Evolutionary conservation across 2,113 vertebrate genomes (phyloP).

Genomic region (Ciconia boyciana): DNA sequence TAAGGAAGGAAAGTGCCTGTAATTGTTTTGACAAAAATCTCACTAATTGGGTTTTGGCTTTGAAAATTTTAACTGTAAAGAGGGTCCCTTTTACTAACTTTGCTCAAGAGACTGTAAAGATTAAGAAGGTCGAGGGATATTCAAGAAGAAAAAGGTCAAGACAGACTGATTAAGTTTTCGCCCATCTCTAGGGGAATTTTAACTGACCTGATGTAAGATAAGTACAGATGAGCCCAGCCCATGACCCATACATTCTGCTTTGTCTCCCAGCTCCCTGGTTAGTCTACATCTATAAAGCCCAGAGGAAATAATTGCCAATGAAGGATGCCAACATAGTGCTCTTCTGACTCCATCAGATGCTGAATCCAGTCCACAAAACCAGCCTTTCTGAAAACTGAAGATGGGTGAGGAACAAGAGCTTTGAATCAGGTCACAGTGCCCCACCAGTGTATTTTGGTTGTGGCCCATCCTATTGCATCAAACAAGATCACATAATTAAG

Average conservation of each 20-base stretch:
- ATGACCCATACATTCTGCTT: not conserved
- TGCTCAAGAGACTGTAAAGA: not conserved
- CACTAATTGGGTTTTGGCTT: not conserved
- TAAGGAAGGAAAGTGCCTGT: not conserved
- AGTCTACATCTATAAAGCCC: not conserved
- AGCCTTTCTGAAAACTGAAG: not conserved
- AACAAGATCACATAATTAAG: not conserved
- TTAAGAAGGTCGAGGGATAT: not conserved
- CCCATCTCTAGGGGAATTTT: not conserved
- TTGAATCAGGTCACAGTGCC: not conserved
- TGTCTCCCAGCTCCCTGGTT: not conserved
- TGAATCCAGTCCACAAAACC: not conserved
- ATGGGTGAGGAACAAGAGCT: not conserved
- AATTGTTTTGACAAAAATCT: not conserved
- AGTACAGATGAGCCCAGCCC: not conserved
- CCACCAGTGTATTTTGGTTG: not conserved
- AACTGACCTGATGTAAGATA: not conserved
- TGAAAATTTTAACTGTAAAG: not conserved
- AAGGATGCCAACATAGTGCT: not conserved
- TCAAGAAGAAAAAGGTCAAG: not conserved
- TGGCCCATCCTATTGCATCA: not conserved
- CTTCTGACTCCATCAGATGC: not conserved
- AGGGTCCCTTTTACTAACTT: not conserved
- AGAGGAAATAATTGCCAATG: not conserved
- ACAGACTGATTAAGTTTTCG: not conserved